Percentiles rank a stretch among this genome's conserved stretches.
phyloP scores from a whole-genome alignment of 1,140 invertebrate species.

The Drosophila burlai region DNA sequence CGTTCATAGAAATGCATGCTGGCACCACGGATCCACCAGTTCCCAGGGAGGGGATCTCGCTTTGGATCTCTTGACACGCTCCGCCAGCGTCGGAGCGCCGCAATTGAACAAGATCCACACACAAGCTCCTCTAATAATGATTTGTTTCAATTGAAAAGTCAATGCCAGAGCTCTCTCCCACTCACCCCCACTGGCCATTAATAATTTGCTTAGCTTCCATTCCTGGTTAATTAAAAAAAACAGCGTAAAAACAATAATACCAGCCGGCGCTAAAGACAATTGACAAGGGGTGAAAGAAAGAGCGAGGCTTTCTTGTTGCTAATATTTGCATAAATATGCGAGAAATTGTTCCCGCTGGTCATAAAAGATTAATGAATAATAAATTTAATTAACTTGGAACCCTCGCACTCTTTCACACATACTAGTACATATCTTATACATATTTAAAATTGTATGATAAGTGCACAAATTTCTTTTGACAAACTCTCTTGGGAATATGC shows the following conservation, averaged over 20 bases:
- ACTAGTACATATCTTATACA: background rate
- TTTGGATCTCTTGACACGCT: conserved; percentile 72
- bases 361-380: conserved; percentile 38
- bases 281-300: conserved; percentile 31
- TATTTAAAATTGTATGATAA: background rate
- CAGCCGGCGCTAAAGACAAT: conserved; percentile 24
- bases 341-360: conserved; percentile 16
- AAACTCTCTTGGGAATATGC: background rate
- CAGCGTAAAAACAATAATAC: conserved; percentile 3
- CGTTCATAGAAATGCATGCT: conserved; percentile 49
- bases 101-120: conserved; percentile 71
- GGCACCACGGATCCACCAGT: conserved; percentile 1
- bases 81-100: conserved; percentile 24
- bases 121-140: conserved; percentile 76
- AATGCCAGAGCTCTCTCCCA: conserved; percentile 59
- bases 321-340: conserved; percentile 43
- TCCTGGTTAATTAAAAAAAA: conserved; percentile 55
- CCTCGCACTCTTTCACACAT: conserved; percentile 4
- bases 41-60: conserved; percentile 15
- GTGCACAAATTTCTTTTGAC: background rate
- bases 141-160: conserved; percentile 83
- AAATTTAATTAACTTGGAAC: conserved; percentile 32
- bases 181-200: conserved; percentile 38
- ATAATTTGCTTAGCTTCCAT: conserved; percentile 51
- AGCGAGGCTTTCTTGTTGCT: conserved; percentile 15